Evolutionary conservation across 2,797 vertebrate genomes (phyloP).

Genomic region (Tapera naevia): DNA sequence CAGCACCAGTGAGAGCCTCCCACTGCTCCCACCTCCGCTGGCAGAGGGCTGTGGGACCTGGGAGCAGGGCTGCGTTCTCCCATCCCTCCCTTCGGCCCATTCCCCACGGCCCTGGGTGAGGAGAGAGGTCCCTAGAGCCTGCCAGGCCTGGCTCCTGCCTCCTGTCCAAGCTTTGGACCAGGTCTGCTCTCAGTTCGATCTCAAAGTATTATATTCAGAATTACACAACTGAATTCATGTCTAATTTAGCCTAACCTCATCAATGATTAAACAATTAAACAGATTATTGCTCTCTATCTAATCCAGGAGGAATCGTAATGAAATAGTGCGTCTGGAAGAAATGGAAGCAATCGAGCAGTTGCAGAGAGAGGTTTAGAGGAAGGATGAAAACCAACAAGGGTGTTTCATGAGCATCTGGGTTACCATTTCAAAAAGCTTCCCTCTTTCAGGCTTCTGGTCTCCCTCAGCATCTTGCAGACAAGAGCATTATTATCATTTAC

Average conservation of each 20-base stretch:
- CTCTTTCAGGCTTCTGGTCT: neutral
- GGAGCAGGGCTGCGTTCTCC: neutral
- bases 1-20: neutral
- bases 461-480: neutral
- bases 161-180: neutral
- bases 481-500: neutral
- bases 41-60: neutral
- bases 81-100: neutral
- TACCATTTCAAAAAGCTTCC: neutral
- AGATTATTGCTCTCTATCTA: neutral
- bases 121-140: neutral
- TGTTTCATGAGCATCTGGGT: neutral
- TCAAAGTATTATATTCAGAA: neutral
- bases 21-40: neutral
- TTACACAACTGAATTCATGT: neutral
- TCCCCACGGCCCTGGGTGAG: neutral
- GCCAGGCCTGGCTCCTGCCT: neutral
- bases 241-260: constrained; percentile 31
- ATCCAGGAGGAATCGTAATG: neutral
- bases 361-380: neutral
- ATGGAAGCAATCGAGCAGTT: neutral
- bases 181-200: neutral
- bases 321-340: neutral
- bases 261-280: constrained; percentile 44
- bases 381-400: neutral